Evolutionary conservation across 2,888 invertebrate genomes (phyloP), one percentile per base, ranked within the genome.

Genomic region (Eupithecia subfuscata): DNA sequence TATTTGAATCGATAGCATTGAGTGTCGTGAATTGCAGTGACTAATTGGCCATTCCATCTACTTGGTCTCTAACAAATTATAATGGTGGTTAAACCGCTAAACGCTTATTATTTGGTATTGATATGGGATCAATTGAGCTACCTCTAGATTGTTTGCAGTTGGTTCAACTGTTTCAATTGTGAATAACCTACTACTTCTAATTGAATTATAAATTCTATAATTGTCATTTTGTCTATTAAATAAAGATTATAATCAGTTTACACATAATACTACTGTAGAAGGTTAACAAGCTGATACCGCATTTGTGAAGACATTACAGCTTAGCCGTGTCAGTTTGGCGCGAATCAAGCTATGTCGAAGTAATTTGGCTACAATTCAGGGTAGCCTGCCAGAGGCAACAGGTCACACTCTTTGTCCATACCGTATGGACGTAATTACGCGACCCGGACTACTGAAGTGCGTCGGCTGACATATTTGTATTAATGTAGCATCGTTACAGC

Each of bases 301-400:
- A 70, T 74, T 77, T 75, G 67, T 22, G 37, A 64, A 70, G 72
- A 30, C 45, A 63, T 75, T 73, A 77, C 67, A 68, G 68, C 37
- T 69, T 71, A 71, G 78, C 82, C 79, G 82, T 78, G 76, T 79
- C 79, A 81, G 82, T 84, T 89, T 89, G 86, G 88, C 87, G 78
- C 86, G 79, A 84, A 77, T 78, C 78, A 82, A 81, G 85, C 78
- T 79, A 77, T 74, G 82, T 83, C 81, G 79, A 81, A 84, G 87
- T 86, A 85, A 88, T 91, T 92, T 92, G 91, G 91, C 90, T 78
- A 79, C 81, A 80, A 82, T 80, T 86, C 87, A 85, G 87, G 78
- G 83, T 80, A 75, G 77, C 78, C 82, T 89, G 91, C 90, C 91
- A 91, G 82, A 77, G 75, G 91, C 92, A 92, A 92, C 92, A 92